Percentiles rank a stretch among this genome's conserved stretches.
Conservation (phyloP, 2,888 invertebrate genomes). For the Endotricha flammealis region DNA sequence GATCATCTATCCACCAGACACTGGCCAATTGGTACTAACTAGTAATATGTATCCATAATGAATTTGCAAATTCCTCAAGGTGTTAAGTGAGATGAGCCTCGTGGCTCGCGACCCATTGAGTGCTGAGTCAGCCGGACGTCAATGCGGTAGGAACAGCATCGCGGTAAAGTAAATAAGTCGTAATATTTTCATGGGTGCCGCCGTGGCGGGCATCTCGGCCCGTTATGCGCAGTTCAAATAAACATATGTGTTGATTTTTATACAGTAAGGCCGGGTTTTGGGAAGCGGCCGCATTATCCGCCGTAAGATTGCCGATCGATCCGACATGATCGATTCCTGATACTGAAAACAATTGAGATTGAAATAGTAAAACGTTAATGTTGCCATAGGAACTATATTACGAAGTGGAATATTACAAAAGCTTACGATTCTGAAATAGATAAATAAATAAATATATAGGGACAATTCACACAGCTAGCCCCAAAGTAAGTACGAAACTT, state of each 20-base stretch:
- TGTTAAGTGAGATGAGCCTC: slow-evolving; percentile 30
- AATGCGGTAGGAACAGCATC: slow-evolving; percentile 56
- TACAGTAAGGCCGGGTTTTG: slow-evolving; percentile 54
- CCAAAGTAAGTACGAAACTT: too few species aligned
- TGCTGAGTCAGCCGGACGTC: slow-evolving; percentile 53
- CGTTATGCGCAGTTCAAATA: slow-evolving; percentile 65
- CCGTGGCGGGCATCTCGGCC: slow-evolving; percentile 56
- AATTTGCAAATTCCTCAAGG: slow-evolving; percentile 9
- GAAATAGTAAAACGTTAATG: too few species aligned
- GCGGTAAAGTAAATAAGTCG: slow-evolving; percentile 71
- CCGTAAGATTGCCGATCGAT: slow-evolving; percentile 7
- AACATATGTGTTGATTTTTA: slow-evolving; percentile 72
- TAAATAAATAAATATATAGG: too few species aligned
- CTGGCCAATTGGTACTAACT: neutral
- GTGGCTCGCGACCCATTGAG: slow-evolving; percentile 33
- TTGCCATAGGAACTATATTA: too few species aligned
- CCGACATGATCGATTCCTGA: slow-evolving; percentile 40
- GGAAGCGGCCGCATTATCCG: slow-evolving; percentile 40
- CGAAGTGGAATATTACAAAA: too few species aligned
- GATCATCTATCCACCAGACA: neutral
- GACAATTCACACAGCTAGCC: too few species aligned
- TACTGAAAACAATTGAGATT: slow-evolving; percentile 46
- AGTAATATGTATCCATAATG: neutral
- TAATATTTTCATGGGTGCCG: slow-evolving; percentile 72
- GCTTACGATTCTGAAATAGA: too few species aligned